Evolutionary conservation across 2,797 vertebrate species (phyloP).

Genomic region (Jordanella pulchra): DNA sequence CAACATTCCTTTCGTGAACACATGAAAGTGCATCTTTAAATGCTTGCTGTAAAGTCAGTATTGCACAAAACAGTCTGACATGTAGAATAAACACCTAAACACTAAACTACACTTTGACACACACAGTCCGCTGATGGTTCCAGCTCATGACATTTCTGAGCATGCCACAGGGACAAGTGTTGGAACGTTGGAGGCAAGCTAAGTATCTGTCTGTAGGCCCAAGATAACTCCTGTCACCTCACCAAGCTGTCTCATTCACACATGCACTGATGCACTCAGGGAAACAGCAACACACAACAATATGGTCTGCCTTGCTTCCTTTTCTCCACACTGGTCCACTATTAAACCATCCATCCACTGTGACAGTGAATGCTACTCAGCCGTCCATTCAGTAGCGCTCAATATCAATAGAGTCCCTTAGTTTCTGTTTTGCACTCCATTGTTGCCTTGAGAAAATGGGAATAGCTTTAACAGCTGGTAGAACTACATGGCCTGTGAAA

Average conservation of each 20-base stretch:
- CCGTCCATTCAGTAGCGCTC: conserved; percentile 62
- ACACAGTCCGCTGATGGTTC: conserved; percentile 32
- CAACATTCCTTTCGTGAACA: conserved; percentile 28
- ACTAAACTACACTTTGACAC: conserved; percentile 20
- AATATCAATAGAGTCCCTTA: conserved; percentile 67
- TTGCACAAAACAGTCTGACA: conserved; percentile 31
- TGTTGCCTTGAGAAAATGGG: conserved; percentile 57
- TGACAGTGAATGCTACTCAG: conserved; percentile 61
- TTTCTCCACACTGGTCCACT: conserved; percentile 52
- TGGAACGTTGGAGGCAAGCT: conserved; percentile 70
- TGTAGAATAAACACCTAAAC: conserved; percentile 33
- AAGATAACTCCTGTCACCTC: conserved; percentile 78
- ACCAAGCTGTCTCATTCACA: conserved; percentile 49
- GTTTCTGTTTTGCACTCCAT: conserved; percentile 56
- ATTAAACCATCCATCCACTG: conserved; percentile 71
- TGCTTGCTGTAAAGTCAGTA: conserved; percentile 1
- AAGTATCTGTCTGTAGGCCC: conserved; percentile 76
- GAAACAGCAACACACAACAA: conserved; percentile 21
- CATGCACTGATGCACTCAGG: conserved; percentile 34
- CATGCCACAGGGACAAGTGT: conserved; percentile 71
- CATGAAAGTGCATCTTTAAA: conserved; percentile 4
- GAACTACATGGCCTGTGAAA: conserved; percentile 56
- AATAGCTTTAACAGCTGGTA: conserved; percentile 62
- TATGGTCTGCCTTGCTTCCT: conserved; percentile 21
- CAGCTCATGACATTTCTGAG: conserved; percentile 77